phyloP scores from a whole-genome alignment of 2,888 invertebrate species.

The Cheilosia pagana region DNA sequence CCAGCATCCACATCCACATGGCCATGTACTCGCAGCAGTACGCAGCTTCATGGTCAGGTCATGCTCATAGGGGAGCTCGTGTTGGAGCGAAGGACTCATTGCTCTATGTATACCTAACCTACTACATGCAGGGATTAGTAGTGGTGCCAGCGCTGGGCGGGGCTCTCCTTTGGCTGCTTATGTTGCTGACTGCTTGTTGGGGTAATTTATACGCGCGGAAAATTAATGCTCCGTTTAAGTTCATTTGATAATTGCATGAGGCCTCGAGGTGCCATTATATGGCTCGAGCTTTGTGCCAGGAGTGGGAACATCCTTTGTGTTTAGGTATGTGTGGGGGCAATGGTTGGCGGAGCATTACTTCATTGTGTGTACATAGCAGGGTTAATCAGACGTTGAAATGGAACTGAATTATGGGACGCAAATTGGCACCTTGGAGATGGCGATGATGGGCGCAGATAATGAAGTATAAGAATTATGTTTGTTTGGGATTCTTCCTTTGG shows the following conservation, averaged over 20 bases:
- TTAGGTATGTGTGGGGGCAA: conserved; percentile 52
- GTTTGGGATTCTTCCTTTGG: conserved; percentile 43
- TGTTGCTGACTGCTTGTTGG: conserved; percentile 35
- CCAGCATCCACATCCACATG: conserved; percentile 47
- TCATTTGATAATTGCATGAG: conserved; percentile 84
- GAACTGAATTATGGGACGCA: conserved; percentile 75
- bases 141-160: conserved; percentile 66
- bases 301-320: conserved; percentile 69
- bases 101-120: conserved; percentile 45
- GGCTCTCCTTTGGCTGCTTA: conserved; percentile 63
- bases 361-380: conserved; percentile 74
- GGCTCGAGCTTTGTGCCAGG: conserved; percentile 72
- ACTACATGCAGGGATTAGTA: conserved; percentile 2
- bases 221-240: conserved; percentile 81
- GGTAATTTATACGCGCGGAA: conserved; percentile 78
- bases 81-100: conserved; percentile 41
- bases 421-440: conserved; percentile 75
- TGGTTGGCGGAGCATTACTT: conserved; percentile 75
- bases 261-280: conserved; percentile 82
- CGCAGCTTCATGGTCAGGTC: conserved; percentile 68
- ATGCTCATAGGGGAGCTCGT: conserved; percentile 64
- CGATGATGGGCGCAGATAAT: conserved; percentile 74
- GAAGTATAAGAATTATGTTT: conserved; percentile 74
- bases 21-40: conserved; percentile 46
- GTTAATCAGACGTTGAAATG: conserved; percentile 75